These are phyloP conservation scores for Halisarca cf. caerulea DNA, from an alignment of 37 sponge, comb jelly and placozoan species.

Conservation along the genomic window DNA sequence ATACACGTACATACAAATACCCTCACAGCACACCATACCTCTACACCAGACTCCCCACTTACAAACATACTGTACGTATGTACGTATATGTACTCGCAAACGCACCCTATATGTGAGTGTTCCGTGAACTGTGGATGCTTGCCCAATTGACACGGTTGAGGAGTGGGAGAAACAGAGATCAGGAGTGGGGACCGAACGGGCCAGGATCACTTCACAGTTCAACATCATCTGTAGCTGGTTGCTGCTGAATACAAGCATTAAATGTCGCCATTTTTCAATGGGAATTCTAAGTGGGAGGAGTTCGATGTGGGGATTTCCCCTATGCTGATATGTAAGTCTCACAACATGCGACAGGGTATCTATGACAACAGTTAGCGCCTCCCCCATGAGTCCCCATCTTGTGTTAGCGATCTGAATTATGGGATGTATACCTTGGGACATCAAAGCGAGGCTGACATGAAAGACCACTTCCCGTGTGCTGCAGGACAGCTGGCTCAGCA, in stretches of 20 bases:
- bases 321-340: not conserved
- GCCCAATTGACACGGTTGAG: not conserved
- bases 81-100: not conserved
- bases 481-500: not conserved
- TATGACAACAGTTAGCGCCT: not conserved
- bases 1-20: no score
- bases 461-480: not conserved
- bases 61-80: not conserved
- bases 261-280: not conserved
- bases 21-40: not conserved
- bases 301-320: not conserved
- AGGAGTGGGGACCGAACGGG: not conserved
- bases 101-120: not conserved
- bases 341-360: not conserved
- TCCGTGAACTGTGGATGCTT: not conserved
- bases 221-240: not conserved
- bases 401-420: conserved; percentile 20
- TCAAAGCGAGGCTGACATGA: not conserved
- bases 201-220: not conserved
- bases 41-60: not conserved
- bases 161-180: conserved; percentile 16
- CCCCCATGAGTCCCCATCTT: not conserved
- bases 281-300: not conserved
- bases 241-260: not conserved
- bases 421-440: not conserved